Evolutionary conservation across 2,113 vertebrate genomes (phyloP).

Genomic region (Heterochromis multidens): DNA sequence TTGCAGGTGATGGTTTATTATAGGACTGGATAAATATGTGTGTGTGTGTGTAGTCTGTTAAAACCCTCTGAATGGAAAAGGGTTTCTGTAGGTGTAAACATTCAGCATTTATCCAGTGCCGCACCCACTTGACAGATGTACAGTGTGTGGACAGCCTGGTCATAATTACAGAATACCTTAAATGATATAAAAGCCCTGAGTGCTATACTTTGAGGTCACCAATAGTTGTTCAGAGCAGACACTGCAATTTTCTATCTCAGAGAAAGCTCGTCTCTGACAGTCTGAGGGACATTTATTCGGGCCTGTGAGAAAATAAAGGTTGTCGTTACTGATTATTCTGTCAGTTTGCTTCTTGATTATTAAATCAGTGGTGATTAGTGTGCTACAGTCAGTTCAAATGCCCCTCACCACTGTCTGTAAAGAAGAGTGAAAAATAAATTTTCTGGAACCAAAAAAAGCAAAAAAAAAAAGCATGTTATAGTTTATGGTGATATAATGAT

Average conservation of each 20-base stretch:
- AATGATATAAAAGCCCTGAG: conserved; percentile 32
- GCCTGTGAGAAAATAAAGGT: background rate
- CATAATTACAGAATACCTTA: conserved; percentile 11
- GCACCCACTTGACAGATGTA: background rate
- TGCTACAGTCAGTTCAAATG: background rate
- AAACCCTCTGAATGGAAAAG: background rate
- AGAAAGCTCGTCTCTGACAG: conserved; percentile 20
- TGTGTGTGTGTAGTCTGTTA: background rate
- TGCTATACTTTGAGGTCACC: conserved; percentile 20
- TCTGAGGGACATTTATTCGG: conserved; percentile 9
- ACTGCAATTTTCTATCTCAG: conserved; percentile 14
- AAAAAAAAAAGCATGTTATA: background rate
- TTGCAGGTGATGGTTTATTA: background rate
- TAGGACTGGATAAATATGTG: background rate
- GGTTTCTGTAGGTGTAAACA: background rate
- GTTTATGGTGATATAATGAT: background rate
- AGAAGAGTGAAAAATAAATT: background rate
- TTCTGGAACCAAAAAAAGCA: background rate
- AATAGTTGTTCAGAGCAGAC: background rate
- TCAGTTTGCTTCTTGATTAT: background rate
- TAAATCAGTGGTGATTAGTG: background rate
- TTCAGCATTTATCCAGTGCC: background rate
- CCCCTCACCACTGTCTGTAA: background rate
- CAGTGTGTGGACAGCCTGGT: background rate
- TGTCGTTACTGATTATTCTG: background rate